Evolutionary conservation across 2,113 vertebrate species (phyloP).

Genomic region (Mesitornis unicolor): DNA sequence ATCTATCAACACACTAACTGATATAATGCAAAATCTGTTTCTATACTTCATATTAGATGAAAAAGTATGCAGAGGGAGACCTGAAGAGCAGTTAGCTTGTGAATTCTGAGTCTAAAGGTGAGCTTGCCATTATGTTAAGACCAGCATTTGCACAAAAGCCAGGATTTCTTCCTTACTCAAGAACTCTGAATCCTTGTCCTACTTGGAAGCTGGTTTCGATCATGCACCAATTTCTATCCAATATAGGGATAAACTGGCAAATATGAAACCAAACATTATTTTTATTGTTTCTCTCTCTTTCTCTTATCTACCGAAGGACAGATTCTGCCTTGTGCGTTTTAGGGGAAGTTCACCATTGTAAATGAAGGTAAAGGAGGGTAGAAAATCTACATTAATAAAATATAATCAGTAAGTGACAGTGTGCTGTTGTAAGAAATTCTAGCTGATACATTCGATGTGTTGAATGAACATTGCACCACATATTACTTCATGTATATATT

Average conservation of each 20-base stretch:
- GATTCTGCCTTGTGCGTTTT: neutral
- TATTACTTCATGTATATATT: neutral
- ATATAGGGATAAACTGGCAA: neutral
- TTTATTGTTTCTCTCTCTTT: neutral
- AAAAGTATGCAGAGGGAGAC: neutral
- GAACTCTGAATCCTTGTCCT: neutral
- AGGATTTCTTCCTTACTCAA: neutral
- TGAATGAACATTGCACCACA: neutral
- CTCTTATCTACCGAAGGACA: neutral
- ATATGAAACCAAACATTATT: neutral
- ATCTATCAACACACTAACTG: constrained; percentile 51
- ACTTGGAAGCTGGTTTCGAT: neutral
- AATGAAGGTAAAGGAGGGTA: neutral
- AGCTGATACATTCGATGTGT: neutral
- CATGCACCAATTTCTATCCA: neutral
- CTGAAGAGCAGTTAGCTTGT: constrained; percentile 12
- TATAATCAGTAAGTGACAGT: neutral
- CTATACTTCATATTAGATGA: neutral
- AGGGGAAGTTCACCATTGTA: neutral
- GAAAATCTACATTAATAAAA: neutral
- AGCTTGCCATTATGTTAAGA: neutral
- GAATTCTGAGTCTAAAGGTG: constrained; percentile 7
- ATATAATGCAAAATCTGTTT: neutral
- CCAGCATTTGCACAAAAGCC: neutral
- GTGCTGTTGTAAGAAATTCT: neutral